Evolutionary conservation across 2,888 invertebrate genomes (phyloP), one percentile per base, ranked within the genome.

Genomic region (Sarcophaga rosellei): DNA sequence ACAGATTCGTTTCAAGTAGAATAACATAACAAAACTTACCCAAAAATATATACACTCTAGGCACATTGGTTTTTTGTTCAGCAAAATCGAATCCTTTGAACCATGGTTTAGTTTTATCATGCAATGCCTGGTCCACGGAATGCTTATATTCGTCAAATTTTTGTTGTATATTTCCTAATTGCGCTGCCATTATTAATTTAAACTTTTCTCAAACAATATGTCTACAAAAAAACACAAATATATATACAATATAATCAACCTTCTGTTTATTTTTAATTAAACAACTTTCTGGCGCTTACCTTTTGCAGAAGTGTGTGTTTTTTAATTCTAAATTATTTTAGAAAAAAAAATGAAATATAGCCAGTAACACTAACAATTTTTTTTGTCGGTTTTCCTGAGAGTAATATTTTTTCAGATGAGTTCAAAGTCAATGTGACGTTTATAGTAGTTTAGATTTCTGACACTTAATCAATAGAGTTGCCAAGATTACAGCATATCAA

Each of bases 101-200:
- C 97, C 97, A 97, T 72, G 96, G 96, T 91, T 96, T 96, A 84
- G 93, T 94, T 81, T 95, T 94, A 92, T 97, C 97, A 74, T 93
- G 93, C 68, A 97, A 93, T 44, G 94, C 93, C 87, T 94, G 94
- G 75, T 96, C 95, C 81, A 97, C 91, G 17, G 94, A 93, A 68
- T 95, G 95, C 91, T 95, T 96, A 88, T 94, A 93, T 89, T 94
- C 94, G 8, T 93, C 91, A 84, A 95, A 73, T 63, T 75, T 79
- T 75, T 88, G 83, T 57, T 75, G 75, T 72, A 77, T 72, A 78
- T 86, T 83, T 47, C 79, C 78, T 73, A 87, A 75, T 57, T 88
- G 83, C 53, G 84, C 79, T 87, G 89, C 87, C 89, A 89, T 89
- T 69, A 45, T 79, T 85, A 11, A 17, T 35, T 35, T 61, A 21